Evolutionary conservation across 2,888 invertebrate species (phyloP).

Genomic region (Drosophila macrospina): DNA sequence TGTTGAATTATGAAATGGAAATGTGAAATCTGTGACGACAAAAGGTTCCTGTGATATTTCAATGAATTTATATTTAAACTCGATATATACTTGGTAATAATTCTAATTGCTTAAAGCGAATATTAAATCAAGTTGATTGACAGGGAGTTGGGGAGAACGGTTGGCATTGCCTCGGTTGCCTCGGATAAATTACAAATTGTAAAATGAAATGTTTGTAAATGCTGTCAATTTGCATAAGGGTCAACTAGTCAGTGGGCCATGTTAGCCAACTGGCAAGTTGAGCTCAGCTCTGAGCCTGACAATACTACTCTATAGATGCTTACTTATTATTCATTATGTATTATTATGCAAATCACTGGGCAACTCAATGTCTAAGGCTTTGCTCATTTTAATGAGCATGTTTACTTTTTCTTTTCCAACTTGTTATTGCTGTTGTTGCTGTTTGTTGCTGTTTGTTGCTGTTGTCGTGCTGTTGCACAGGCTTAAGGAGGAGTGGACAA

Average conservation of each 20-base stretch:
- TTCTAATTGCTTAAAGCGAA: not conserved
- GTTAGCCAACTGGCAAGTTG: not conserved
- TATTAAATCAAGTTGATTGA: not conserved
- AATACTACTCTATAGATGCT: conserved; percentile 44
- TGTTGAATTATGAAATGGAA: too few species aligned
- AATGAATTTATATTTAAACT: too few species aligned
- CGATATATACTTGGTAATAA: not conserved
- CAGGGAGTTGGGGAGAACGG: not conserved
- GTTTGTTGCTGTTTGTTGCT: not conserved
- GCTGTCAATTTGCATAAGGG: conserved; percentile 69
- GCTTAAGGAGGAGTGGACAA: conserved; percentile 20
- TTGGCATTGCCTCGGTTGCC: not conserved
- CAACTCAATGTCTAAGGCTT: conserved; percentile 62
- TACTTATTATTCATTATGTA: conserved; percentile 81
- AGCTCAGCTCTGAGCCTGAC: conserved; percentile 16
- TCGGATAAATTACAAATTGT: conserved; percentile 20
- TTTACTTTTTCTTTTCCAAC: conserved; percentile 32
- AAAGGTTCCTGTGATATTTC: not conserved
- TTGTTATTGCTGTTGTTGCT: conserved; percentile 31
- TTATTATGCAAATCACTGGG: conserved; percentile 83
- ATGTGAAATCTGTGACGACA: not conserved
- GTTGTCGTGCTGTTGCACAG: conserved; percentile 25
- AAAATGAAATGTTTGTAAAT: conserved; percentile 4
- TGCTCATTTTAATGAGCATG: conserved; percentile 74
- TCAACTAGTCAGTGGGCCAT: conserved; percentile 48